Evolutionary conservation across 2,888 invertebrate genomes (phyloP).

Genomic region (Fragum fragum): DNA sequence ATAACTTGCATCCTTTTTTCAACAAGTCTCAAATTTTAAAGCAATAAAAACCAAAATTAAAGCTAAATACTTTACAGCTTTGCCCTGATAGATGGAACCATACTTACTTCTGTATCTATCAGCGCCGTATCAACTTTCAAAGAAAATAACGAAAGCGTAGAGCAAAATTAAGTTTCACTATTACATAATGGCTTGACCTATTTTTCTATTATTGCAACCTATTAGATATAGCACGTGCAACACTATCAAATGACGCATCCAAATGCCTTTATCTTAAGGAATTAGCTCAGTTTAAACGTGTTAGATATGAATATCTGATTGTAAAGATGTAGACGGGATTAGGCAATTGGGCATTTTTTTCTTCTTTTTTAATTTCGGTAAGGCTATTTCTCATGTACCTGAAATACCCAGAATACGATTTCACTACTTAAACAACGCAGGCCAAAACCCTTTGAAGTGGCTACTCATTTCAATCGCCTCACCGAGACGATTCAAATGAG

Average conservation of each 20-base stretch:
- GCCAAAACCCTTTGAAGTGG: too few species aligned
- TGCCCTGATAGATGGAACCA: too few species aligned
- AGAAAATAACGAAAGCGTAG: slow-evolving; percentile 8
- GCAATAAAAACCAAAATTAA: too few species aligned
- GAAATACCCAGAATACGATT: too few species aligned
- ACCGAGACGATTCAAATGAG: too few species aligned
- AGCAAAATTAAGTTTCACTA: slow-evolving; percentile 22
- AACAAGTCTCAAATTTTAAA: too few species aligned
- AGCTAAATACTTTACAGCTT: too few species aligned
- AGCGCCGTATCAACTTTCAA: slow-evolving; percentile 7
- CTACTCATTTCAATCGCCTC: too few species aligned
- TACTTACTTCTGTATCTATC: background rate
- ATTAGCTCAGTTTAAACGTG: slow-evolving; percentile 17
- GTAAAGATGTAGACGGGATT: background rate
- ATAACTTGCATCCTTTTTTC: too few species aligned
- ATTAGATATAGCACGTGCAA: slow-evolving; percentile 17
- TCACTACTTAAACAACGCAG: too few species aligned
- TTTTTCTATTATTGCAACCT: slow-evolving; percentile 15
- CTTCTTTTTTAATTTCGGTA: background rate
- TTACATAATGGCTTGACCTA: slow-evolving; percentile 26
- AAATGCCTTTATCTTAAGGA: background rate
- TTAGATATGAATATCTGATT: slow-evolving; percentile 4
- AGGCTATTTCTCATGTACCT: too few species aligned
- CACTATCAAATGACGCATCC: slow-evolving; percentile 9
- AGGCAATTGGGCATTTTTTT: background rate